A percentile compares a stretch with the other conserved stretches of the same genome.
Conservation (phyloP, 2,888 invertebrate species). For the Crocallis elinguaria region DNA sequence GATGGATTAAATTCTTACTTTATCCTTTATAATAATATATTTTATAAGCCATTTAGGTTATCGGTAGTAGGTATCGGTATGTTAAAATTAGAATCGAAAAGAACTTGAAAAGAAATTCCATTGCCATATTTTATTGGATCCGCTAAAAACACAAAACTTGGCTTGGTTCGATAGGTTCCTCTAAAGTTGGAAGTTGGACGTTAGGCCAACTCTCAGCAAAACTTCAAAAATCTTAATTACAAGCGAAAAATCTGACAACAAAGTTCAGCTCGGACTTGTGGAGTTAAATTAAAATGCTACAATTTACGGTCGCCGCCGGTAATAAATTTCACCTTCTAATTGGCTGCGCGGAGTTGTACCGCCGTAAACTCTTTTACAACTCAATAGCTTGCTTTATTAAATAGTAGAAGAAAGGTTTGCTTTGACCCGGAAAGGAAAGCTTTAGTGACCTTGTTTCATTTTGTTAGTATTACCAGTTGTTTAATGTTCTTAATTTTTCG, state of each 20-base stretch:
- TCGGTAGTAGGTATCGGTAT: too few relatives aligned
- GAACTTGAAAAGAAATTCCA: too few relatives aligned
- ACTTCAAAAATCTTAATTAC: slow-evolving; percentile 25
- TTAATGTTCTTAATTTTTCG: too few relatives aligned
- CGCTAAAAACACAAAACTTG: too few relatives aligned
- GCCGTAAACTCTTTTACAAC: slow-evolving; percentile 79
- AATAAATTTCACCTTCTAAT: slow-evolving; percentile 79
- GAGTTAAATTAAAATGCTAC: slow-evolving; percentile 81
- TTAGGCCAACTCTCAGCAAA: slow-evolving; percentile 6
- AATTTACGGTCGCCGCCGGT: slow-evolving; percentile 71
- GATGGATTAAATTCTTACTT: too few relatives aligned
- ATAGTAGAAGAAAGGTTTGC: slow-evolving; percentile 40
- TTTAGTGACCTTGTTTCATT: not conserved
- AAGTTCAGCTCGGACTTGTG: slow-evolving; percentile 24
- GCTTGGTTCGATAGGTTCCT: too few relatives aligned
- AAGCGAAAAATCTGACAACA: slow-evolving; percentile 23
- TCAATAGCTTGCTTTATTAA: slow-evolving; percentile 71
- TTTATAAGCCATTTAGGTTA: too few relatives aligned
- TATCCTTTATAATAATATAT: too few relatives aligned
- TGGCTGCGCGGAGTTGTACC: slow-evolving; percentile 68
- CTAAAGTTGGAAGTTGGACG: too few relatives aligned
- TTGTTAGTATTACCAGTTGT: too few relatives aligned
- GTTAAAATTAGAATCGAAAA: too few relatives aligned
- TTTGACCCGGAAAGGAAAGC: slow-evolving; percentile 1
- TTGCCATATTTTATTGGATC: too few relatives aligned